These are phyloP conservation scores for Lutraria lutraria DNA, from an alignment of 2,888 invertebrate species.

Conservation along the genomic window DNA sequence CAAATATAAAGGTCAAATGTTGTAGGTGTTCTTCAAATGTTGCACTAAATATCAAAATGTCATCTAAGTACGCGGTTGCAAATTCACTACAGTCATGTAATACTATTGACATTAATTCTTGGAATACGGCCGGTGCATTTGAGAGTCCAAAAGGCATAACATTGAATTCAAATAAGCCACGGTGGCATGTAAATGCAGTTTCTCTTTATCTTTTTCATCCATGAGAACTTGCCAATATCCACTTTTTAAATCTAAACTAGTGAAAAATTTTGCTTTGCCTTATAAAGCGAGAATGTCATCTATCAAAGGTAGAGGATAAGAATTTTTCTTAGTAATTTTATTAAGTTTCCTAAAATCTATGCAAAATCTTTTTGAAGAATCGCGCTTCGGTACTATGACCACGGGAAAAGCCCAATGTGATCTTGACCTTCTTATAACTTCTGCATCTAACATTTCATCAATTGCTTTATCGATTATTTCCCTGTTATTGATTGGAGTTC, in stretches of 20 bases:
- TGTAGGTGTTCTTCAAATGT: conserved; percentile 22
- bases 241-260: conserved; percentile 44
- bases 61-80: conserved; percentile 45
- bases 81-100: conserved; percentile 56
- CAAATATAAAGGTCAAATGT: conserved; percentile 24
- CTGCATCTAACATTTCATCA: too few species aligned
- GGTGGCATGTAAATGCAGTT: conserved; percentile 57
- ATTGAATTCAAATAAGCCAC: conserved; percentile 53
- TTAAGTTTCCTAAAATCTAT: conserved; percentile 44
- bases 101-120: conserved; percentile 55
- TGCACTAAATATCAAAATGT: conserved; percentile 36
- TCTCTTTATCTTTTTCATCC: conserved; percentile 47
- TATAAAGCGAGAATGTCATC: conserved; percentile 51
- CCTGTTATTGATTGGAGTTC: conserved; percentile 60
- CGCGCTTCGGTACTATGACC: too few species aligned
- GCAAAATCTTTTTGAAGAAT: conserved; percentile 54
- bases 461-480: conserved; percentile 56
- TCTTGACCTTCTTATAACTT: too few species aligned
- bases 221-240: conserved; percentile 62
- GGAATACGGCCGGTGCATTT: conserved; percentile 59
- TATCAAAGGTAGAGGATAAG: conserved; percentile 52
- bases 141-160: conserved; percentile 54
- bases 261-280: conserved; percentile 54
- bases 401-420: too few species aligned
- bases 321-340: conserved; percentile 38